These are phyloP conservation scores for Himalopsyche japonica DNA, from an alignment of 2,888 invertebrate genomes.

Conservation along the genomic window DNA sequence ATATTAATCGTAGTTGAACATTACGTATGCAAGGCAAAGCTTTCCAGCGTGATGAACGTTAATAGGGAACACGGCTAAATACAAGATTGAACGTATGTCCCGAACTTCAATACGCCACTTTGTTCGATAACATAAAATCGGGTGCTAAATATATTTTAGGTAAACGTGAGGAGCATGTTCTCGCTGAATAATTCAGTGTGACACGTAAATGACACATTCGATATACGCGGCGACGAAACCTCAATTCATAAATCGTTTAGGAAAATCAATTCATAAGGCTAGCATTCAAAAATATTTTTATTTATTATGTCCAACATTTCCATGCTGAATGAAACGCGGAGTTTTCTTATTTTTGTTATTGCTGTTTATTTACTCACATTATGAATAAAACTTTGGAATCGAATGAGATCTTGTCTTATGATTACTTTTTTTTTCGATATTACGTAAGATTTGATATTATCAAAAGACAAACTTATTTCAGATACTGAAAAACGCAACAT, in stretches of 20 bases:
- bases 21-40: background rate
- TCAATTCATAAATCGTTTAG: background rate
- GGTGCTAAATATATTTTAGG: background rate
- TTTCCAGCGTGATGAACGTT: background rate
- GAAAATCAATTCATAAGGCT: background rate
- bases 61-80: background rate
- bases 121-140: conserved; percentile 8
- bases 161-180: background rate
- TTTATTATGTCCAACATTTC: background rate
- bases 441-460: too few relatives aligned
- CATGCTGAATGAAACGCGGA: background rate
- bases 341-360: background rate
- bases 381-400: too few relatives aligned
- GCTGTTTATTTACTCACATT: too few relatives aligned
- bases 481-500: too few relatives aligned
- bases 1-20: background rate
- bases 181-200: conserved; percentile 28
- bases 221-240: background rate
- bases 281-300: too few relatives aligned
- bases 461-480: too few relatives aligned
- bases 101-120: conserved; percentile 14
- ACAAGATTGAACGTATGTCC: background rate
- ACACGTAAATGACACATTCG: conserved; percentile 9
- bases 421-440: too few relatives aligned
- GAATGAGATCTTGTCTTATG: too few relatives aligned